Evolutionary conservation across 2,797 vertebrate genomes (phyloP), one percentile per base, ranked within the genome.

Genomic region (Melanotaenia boesemani): DNA sequence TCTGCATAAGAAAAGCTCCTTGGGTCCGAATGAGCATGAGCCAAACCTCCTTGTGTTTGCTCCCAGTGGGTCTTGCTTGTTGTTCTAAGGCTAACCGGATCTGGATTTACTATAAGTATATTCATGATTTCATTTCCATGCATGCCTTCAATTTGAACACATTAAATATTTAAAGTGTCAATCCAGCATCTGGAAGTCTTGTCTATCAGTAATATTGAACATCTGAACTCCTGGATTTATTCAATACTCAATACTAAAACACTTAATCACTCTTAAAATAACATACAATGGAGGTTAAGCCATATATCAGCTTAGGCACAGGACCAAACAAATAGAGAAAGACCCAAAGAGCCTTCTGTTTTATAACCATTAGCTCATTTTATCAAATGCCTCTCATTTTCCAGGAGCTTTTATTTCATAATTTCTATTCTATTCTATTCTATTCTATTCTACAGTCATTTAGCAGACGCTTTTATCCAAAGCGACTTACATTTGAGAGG

Each of bases 41-140:
- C n/a, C 20, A 48, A 66, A 37, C 44, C 37, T 8, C 6, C 12
- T 20, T 20, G 48, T 63, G 20, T 84, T 81, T 50, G 0, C 55
- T 81, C 79, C 71, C 77, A 32, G 54, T 59, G 76, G 86, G 79
- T 86, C 85, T 62, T 30, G 76, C 75, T 80, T 89, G 89, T 90
- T 91, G 90, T 88, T 93, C 72, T 88, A 83, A 82, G 80, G 60
- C 76, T 72, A 83, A 90, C 79, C 54, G 54, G 77, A 82, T 87
- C 77, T 72, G 61, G 85, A 76, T 85, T 86, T 78, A 90, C 80
- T 81, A 87, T 91, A 87, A 93, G 80, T 74, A 77, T 93, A 94
- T 94, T 94, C 85, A 92, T 94, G 93, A 94, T 93, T 89, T 91
- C 80, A 93, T 94, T 93, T 93, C 90, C 77, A 92, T 93, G 90